Base-by-base conservation (phyloP, 2,888 invertebrate species). In the Buathra laborator region DNA sequence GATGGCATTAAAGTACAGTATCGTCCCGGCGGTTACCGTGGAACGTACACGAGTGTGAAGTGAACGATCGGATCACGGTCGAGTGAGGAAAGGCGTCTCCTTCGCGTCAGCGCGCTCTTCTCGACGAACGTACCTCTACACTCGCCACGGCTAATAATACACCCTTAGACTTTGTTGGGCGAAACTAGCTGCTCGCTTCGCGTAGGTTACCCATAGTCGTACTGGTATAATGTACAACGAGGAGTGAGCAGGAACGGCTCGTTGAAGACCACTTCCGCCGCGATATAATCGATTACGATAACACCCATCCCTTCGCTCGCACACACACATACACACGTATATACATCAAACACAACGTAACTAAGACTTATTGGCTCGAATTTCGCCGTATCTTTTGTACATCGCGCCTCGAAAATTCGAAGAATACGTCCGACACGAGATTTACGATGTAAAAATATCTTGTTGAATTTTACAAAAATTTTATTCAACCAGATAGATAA, bases 61-160 rank as follows among this genome's bases (percentile, higher is more conserved):
- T 81, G 84, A 85, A 85, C 84, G 86, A 86, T 84, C 84, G 78
- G 81, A 86, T 86, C 86, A 86, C 84, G 86, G 81, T 86, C 75
- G 74, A 86, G 81, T 48, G 84, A 74, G 86, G 66, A 81, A 84
- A 86, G 86, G 78, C 86, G 86, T 83, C 86, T 84, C 78, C 77
- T 81, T 75, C 81, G 84, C 86, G 81, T 81, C 84, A 86, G 81
- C 74, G 86, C 24, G 74, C 81, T 81, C 78, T 81, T 80, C 53
- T 14, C 46, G 59, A 12, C 19, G 37, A 37, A 10, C 16, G 62
- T 62, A 32, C 29, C 43, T 46, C 12, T 43, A 64, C 48, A 48
- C 53, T 66, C 56, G 68, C 56, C 75, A 64, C 48, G 51, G 84
- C 86, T 86, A 86, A 86, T 86, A 86, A 86, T 84, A 84, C 81